Conservation (phyloP, 2,797 vertebrate genomes). For the Zenarchopterus dispar region DNA sequence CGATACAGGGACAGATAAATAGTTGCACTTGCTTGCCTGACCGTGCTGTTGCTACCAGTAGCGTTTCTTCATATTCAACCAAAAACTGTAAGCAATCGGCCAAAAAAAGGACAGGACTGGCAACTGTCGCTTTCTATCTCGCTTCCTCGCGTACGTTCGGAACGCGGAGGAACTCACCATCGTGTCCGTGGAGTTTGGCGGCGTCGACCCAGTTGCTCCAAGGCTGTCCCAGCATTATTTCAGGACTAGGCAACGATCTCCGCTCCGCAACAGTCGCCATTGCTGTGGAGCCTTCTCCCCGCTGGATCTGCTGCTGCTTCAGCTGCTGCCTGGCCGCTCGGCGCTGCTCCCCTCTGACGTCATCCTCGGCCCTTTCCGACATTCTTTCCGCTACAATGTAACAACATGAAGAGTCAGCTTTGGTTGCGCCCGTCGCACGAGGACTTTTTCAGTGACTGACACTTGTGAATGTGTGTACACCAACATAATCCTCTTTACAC, state of each 20-base stretch:
- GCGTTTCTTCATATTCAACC: constrained; percentile 80
- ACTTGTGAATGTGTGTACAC: constrained; percentile 20
- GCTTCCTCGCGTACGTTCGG: constrained; percentile 64
- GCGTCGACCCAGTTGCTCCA: constrained; percentile 97
- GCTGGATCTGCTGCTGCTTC: constrained; percentile 86
- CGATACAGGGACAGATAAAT: constrained; percentile 77
- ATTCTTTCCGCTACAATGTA: constrained; percentile 99
- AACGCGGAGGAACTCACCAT: constrained; percentile 87
- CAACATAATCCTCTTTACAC: neutral
- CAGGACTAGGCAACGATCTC: constrained; percentile 94
- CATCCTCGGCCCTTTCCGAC: constrained; percentile 99
- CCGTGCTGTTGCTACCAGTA: constrained; percentile 79
- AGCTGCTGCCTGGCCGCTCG: constrained; percentile 91
- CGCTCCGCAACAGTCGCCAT: constrained; percentile 96
- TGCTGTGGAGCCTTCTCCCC: constrained; percentile 89
- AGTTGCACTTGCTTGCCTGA: constrained; percentile 83
- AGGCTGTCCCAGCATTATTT: constrained; percentile 95
- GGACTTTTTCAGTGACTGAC: constrained; percentile 57
- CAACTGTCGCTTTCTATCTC: constrained; percentile 69
- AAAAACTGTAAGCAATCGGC: constrained; percentile 82
- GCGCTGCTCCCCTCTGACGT: constrained; percentile 98
- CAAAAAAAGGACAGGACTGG: constrained; percentile 73
- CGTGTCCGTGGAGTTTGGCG: constrained; percentile 93
- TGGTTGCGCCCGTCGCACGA: constrained; percentile 78
- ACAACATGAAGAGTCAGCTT: constrained; percentile 85